Conservation (phyloP, 92 coral and sea anemone genomes). For the Desmophyllum pertusum region DNA sequence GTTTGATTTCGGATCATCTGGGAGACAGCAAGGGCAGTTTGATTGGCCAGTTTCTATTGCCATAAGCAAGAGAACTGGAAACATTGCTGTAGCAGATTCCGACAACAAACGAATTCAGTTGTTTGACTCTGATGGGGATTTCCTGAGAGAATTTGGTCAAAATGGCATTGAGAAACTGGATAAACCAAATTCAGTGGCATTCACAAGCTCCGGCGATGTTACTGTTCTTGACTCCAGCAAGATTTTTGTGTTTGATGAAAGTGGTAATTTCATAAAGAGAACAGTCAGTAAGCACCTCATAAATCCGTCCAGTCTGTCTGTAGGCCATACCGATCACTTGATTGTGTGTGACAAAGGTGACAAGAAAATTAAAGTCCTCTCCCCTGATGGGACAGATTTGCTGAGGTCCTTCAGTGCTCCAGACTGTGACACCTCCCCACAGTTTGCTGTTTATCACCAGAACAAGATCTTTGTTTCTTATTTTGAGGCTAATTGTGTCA, state of each 20-base stretch:
- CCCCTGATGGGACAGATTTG: neutral
- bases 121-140: constrained; percentile 30
- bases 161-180: neutral
- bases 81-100: constrained; percentile 46
- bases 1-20: constrained; percentile 27
- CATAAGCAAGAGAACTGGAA: constrained; percentile 5
- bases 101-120: constrained; percentile 44
- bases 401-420: constrained; percentile 25
- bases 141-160: constrained; percentile 35
- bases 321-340: neutral
- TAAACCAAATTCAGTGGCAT: constrained; percentile 13
- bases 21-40: constrained; percentile 32
- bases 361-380: constrained; percentile 20
- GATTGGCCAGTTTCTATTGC: constrained; percentile 43
- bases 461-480: constrained; percentile 37
- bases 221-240: neutral
- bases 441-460: constrained; percentile 23
- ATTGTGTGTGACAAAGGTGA: constrained; percentile 24
- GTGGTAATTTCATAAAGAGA: constrained; percentile 1
- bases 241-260: neutral
- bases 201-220: neutral
- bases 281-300: constrained; percentile 1
- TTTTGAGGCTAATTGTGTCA: constrained; percentile 21
- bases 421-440: constrained; percentile 18
- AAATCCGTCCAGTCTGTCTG: constrained; percentile 14